Evolutionary conservation across 2,888 invertebrate species (phyloP), one percentile per base, ranked within the genome.

Genomic region (Ophioninae sp.): DNA sequence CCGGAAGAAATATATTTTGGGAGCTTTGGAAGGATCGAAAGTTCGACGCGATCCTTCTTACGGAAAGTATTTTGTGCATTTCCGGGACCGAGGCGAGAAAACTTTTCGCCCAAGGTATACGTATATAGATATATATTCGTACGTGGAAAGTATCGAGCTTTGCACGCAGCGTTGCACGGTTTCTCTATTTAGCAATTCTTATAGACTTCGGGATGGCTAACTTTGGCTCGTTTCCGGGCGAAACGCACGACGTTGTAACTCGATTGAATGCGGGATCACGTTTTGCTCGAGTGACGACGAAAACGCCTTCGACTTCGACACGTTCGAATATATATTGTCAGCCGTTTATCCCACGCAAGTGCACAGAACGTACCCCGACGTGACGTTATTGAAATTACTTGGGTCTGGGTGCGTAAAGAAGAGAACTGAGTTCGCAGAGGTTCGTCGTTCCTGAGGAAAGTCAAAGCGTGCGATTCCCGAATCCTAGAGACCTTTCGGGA

Each of bases 181-280:
- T n/a, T 30, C 51, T 39, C 64, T 17, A 51, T 67, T 77, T 76
- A 72, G 67, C 61, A 72, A 81, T 81, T 77, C 72, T 72, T 77
- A 51, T 51, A 51, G 6, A 51, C 51, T 23, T 0, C 67, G 59
- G 76, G 37, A 6, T 65, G 30, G 44, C 64, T 64, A 74, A 74
- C 69, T 75, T 68, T n/a, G 22, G 13, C 74, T 65, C 59, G 59
- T 59, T 61, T 74, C 74, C 75, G 63, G 64, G 69, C 20, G 56
- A 22, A 23, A 20, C 76, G 39, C 41, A 22, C 20, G 58, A 71
- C 69, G 73, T 65, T 61, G 37, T 73, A 65, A 72, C 64, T 64
- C 7, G 22, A 10, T 23, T 20, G 58, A 75, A 81, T 81, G 80
- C 80, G 30, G 41, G 69, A 75, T 81, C 80, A 81, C 80, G 80